Percentiles rank a stretch among this genome's conserved stretches.
Conservation (phyloP, 2,888 invertebrate species). For the Hololepta plana region DNA sequence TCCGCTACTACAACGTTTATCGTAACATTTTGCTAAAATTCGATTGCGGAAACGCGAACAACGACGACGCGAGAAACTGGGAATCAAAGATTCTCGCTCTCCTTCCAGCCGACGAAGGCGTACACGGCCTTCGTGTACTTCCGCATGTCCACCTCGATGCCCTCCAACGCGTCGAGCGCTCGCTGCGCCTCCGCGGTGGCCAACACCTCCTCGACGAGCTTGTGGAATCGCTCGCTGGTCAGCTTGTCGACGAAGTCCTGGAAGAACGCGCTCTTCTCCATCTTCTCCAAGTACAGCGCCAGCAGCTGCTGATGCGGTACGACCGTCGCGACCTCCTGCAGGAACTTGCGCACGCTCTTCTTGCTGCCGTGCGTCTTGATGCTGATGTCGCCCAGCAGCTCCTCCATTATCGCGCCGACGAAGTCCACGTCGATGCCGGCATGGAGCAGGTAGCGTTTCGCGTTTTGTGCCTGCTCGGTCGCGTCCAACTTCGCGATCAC, state of each 20-base stretch:
- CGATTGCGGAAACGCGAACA: too few relatives aligned
- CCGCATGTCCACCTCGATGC: constrained; percentile 13
- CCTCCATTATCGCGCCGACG: constrained; percentile 1
- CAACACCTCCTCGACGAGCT: constrained; percentile 13
- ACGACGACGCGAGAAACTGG: too few relatives aligned
- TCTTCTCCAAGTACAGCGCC: constrained; percentile 10
- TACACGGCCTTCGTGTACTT: constrained; percentile 10
- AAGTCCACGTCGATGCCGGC: constrained; percentile 9
- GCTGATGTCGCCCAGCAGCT: not conserved
- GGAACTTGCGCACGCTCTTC: constrained; percentile 8
- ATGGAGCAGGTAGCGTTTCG: constrained; percentile 9
- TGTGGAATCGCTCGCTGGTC: constrained; percentile 10
- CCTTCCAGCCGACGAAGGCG: constrained; percentile 14
- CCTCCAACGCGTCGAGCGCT: constrained; percentile 10
- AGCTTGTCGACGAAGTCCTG: constrained; percentile 13
- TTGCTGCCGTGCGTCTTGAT: not conserved
- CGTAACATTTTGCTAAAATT: too few relatives aligned
- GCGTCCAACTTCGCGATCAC: constrained; percentile 7
- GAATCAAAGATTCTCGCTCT: too few relatives aligned
- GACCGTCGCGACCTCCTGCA: constrained; percentile 13
- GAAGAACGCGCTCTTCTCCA: constrained; percentile 13
- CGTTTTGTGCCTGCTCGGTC: constrained; percentile 10
- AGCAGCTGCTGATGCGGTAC: constrained; percentile 12
- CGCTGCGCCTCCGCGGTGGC: constrained; percentile 12
- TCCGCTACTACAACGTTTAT: too few relatives aligned